These are phyloP conservation scores for Hirudinaria manillensis DNA, from an alignment of 2,888 invertebrate genomes.

Conservation along the genomic window DNA sequence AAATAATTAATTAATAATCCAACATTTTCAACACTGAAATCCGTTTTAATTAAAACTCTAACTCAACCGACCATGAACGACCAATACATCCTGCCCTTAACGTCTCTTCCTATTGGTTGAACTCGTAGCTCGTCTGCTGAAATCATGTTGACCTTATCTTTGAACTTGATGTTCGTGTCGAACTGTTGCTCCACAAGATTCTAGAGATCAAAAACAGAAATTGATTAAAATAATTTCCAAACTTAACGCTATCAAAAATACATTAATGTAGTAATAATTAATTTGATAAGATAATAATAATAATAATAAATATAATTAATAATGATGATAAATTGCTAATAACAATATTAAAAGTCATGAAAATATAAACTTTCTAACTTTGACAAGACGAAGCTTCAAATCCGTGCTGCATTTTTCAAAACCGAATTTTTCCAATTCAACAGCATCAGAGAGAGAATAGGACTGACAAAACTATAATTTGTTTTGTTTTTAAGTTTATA, in stretches of 20 bases:
- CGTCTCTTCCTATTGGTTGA: constrained; percentile 84
- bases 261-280: neutral
- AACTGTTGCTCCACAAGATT: constrained; percentile 86
- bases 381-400: constrained; percentile 68
- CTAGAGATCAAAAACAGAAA: constrained; percentile 58
- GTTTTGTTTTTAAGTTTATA: neutral
- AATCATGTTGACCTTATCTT: constrained; percentile 62
- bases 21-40: no score
- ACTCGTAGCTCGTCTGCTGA: constrained; percentile 74
- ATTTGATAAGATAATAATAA: neutral
- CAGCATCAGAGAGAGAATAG: constrained; percentile 82
- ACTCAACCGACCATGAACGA: constrained; percentile 61
- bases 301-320: neutral
- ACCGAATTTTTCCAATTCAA: constrained; percentile 91
- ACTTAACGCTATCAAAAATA: neutral
- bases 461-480: constrained; percentile 70
- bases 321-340: neutral
- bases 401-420: constrained; percentile 83
- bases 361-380: constrained; percentile 26
- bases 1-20: no score
- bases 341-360: neutral
- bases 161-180: constrained; percentile 86
- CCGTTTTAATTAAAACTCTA: neutral
- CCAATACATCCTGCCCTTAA: constrained; percentile 87
- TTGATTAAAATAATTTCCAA: neutral